Evolutionary conservation across 2,888 invertebrate species (phyloP), one percentile per base, ranked within the genome.

Genomic region (Drosophila bunnanda): DNA sequence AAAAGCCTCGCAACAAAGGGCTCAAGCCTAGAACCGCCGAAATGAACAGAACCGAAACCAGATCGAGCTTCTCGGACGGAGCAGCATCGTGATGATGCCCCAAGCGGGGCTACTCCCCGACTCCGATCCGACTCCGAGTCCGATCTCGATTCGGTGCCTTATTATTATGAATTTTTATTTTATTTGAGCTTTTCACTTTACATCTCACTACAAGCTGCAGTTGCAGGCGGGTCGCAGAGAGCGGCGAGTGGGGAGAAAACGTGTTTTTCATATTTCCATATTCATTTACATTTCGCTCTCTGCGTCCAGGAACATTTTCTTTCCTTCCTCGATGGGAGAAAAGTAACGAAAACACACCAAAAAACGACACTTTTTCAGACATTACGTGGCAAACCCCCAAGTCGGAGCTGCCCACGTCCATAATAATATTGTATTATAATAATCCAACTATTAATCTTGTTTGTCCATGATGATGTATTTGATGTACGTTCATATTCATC

Each of bases 181-280:
- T 67, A 78, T 72, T 73, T 78, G 61, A 57, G 82, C 78, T 76
- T 84, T 87, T 87, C 74, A 78, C 58, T 78, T 80, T 80, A 73
- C 71, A 64, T 36, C 69, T 59, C 50, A 50, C 25, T 46, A 43
- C 55, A 50, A 52, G 43, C 25, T 25, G 44, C 44, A 44, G 38
- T 43, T 55, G 46, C 41, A 43, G 44, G 25, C n/a, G 46, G 25
- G 10, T n/a, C n/a, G 4, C 39, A 39, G 25, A 34, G n/a, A 20
- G 12, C 17, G 15, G 8, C 12, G 32, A 30, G n/a, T 12, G 58
- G 48, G 66, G 73, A 57, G 74, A 69, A 88, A 84, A 84, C 84
- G 69, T 72, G 84, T 88, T 84, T 82, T 84, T 75, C 87, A 80
- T 82, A 83, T 83, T 80, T 80, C 75, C 83, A 84, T 88, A 78